A percentile compares a stretch with the other conserved stretches of the same genome.
These are phyloP conservation scores for Macrocentrus cingulum DNA, from an alignment of 1,140 invertebrate species.

Conservation along the genomic window DNA sequence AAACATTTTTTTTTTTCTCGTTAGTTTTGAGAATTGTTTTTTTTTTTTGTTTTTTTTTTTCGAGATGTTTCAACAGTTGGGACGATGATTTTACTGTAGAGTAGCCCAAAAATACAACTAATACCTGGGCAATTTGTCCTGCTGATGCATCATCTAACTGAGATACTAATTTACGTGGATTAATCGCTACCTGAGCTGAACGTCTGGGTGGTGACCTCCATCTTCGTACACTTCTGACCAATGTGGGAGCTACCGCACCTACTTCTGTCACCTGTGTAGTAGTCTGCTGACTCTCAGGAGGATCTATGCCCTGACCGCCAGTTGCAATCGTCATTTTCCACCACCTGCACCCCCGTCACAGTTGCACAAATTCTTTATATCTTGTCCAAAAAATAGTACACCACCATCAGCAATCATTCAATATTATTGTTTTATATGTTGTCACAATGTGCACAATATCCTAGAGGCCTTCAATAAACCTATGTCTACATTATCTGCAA, in stretches of 20 bases:
- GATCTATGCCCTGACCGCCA: conserved; percentile 64
- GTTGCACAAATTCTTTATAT: conserved; percentile 20
- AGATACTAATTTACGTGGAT: too few relatives aligned
- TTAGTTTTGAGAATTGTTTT: too few relatives aligned
- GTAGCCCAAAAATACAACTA: too few relatives aligned
- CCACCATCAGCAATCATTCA: conserved; percentile 50
- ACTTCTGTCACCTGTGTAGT: conserved; percentile 51
- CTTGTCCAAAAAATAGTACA: conserved; percentile 44
- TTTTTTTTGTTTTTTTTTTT: too few relatives aligned
- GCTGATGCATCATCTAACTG: too few relatives aligned
- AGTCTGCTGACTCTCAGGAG: conserved; percentile 62
- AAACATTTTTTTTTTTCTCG: too few relatives aligned
- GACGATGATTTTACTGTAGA: conserved; percentile 13
- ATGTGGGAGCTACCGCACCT: too few relatives aligned
- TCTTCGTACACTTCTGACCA: too few relatives aligned
- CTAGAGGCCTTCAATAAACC: conserved; percentile 56
- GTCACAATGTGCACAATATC: conserved; percentile 32
- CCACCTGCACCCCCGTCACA: conserved; percentile 26
- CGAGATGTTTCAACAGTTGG: too few relatives aligned
- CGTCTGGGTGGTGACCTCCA: too few relatives aligned
- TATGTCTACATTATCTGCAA: conserved; percentile 59
- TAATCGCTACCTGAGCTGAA: too few relatives aligned
- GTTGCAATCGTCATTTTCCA: conserved; percentile 65
- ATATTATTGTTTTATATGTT: conserved; percentile 55
- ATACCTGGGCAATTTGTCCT: conserved; percentile 26